phyloP scores from a whole-genome alignment of 1,140 invertebrate species.

The Elysia chlorotica region DNA sequence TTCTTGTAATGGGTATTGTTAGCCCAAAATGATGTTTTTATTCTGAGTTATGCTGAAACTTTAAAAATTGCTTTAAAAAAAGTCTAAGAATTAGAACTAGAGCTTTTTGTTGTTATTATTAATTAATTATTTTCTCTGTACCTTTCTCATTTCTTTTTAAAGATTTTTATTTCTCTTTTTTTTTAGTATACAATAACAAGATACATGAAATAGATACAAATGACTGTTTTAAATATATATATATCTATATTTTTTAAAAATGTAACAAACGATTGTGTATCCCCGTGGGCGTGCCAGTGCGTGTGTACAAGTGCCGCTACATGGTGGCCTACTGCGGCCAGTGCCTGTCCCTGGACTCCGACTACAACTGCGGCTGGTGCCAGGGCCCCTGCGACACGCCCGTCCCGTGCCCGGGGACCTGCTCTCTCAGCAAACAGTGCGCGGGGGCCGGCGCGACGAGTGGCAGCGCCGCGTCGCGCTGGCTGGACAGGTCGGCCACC shows the following conservation, averaged over 20 bases:
- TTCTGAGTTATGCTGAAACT: too few species aligned
- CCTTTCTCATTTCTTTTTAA: too few species aligned
- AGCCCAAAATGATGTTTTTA: too few species aligned
- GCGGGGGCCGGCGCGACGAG: slow-evolving; percentile 36
- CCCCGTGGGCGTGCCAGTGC: slow-evolving; percentile 37
- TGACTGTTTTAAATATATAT: not conserved
- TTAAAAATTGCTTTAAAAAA: too few species aligned
- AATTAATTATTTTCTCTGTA: too few species aligned
- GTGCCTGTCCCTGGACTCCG: slow-evolving; percentile 53
- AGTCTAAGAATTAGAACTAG: too few species aligned
- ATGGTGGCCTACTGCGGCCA: slow-evolving; percentile 60
- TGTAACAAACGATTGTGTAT: not conserved
- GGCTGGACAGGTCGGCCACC: slow-evolving; percentile 41
- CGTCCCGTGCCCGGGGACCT: slow-evolving; percentile 18
- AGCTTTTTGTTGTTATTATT: too few species aligned
- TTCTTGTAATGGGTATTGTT: too few species aligned
- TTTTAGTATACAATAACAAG: too few species aligned
- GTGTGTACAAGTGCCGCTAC: slow-evolving; percentile 55
- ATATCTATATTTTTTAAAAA: not conserved
- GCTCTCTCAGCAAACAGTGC: slow-evolving; percentile 45
- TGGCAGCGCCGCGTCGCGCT: slow-evolving; percentile 37
- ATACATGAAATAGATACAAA: too few species aligned
- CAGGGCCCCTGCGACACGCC: not conserved
- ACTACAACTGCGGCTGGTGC: slow-evolving; percentile 61
- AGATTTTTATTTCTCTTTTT: too few species aligned